Base-by-base conservation (phyloP, 2,113 vertebrate species). In the Chloropsis hardwickii region DNA sequence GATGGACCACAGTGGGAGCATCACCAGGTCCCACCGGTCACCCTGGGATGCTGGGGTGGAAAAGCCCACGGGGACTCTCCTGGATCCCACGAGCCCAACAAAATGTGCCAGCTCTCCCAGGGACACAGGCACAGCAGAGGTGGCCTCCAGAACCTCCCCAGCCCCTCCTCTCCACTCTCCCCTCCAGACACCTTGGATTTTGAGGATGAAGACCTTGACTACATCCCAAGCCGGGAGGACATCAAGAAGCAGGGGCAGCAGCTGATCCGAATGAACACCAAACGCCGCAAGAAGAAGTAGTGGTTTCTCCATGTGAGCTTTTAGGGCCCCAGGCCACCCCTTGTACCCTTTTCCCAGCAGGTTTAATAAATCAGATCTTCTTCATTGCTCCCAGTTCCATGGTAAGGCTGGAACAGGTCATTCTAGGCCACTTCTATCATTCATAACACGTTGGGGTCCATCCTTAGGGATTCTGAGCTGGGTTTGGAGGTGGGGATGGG, bases 391-490 rank as follows among this genome's bases (percentile, higher is more conserved):
- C 33, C 28, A 60, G 9, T 51, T 40, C 14, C 14, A 9, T 80
- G 58, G 25, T n/a, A 42, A 74, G 67, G 47, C n/a, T 71, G 74
- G 57, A 61, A 35, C 1, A 0, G 23, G 5, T 12, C 18, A 6
- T 44, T 8, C 27, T 24, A 16, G 20, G 12, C 80, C 21, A 28
- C 31, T 44, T 71, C 31, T 83, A 51, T 28, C 67, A 35, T 27
- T 37, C 1, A 1, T 28, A 40, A 31, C 5, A 3, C 1, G 0
- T 3, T 7, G 15, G 44, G 13, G 2, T 35, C 25, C 50, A 20
- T 5, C 27, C 39, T 44, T 37, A 45, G 37, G 35, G 24, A 33
- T 31, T 81, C 39, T 85, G 58, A 35, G 50, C 50, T 84, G 57
- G 14, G 5, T 77, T 81, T 85, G 64, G 25, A 58, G 35, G 24